Evolutionary conservation across 1,140 invertebrate genomes (phyloP), one percentile per base, ranked within the genome.

Genomic region (Pemphigus obesinymphae): DNA sequence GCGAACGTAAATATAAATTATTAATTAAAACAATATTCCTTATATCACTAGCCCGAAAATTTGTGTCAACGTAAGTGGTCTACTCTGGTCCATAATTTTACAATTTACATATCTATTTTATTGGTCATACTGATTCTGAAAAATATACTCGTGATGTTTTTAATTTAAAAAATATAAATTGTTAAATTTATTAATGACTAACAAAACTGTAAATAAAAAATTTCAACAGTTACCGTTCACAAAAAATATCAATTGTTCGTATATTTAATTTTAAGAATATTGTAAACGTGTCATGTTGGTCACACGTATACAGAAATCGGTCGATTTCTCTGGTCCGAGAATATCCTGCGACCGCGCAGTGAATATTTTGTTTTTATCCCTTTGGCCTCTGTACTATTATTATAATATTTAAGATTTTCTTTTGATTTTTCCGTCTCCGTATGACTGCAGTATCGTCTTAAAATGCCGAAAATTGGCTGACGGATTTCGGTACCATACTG

Each of bases 51-150:
- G 10, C 23, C 45, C 70, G 70, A 29, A 73, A 17, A 73, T 73
- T 31, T 50, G 17, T 80, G 76, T 43, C 76, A 80, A 80, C 76
- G 76, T 63, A 61, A 61, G 76, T 58, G 76, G 55, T 63, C 55
- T 20, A 61, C 75, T 61, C 55, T 26, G 76, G 20, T 17, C 37
- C 29, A 31, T 45, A 61, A 45, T 40, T n/a, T n/a, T 43, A 10
- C 1, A 29, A 43, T 31, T 20, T n/a, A n/a, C n/a, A n/a, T n/a
- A 45, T 55, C n/a, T 7, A 10, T 0, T 15, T 26, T 37, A 2
- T 17, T 80, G 53, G 55, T 6, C 15, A 80, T 55, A 80, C 76
- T 80, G 55, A 29, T 31, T 11, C 7, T 10, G 1, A 45, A 68
- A 29, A 70, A 45, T 26, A 45, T 8, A 34, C 68, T 20, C 2